These are phyloP conservation scores for Colossoma macropomum DNA, from an alignment of 2,113 vertebrate genomes.

Conservation along the genomic window DNA sequence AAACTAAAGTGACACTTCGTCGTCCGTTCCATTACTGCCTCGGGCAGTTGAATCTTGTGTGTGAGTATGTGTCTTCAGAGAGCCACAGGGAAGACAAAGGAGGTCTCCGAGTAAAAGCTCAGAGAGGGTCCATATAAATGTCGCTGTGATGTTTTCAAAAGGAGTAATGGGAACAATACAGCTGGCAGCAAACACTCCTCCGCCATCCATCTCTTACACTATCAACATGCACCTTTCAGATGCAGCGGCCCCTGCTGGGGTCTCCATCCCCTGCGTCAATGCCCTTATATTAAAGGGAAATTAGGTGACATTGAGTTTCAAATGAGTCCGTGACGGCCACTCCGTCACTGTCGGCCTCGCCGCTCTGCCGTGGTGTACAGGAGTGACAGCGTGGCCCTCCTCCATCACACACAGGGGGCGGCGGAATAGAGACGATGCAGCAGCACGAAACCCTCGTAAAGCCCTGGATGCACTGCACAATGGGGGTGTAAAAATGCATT, in stretches of 20 bases:
- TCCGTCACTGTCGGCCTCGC: conserved; percentile 63
- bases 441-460: not conserved
- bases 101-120: conserved; percentile 50
- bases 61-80: conserved; percentile 37
- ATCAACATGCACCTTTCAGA: conserved; percentile 62
- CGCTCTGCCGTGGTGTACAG: not conserved
- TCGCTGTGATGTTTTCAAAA: conserved; percentile 55
- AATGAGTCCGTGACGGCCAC: conserved; percentile 64
- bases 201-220: conserved; percentile 63
- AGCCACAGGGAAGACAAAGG: conserved; percentile 37
- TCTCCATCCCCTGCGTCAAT: conserved; percentile 51
- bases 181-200: conserved; percentile 55
- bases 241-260: conserved; percentile 61
- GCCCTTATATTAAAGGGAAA: conserved; percentile 64
- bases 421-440: not conserved
- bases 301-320: conserved; percentile 71
- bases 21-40: not conserved
- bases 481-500: not conserved
- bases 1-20: not conserved
- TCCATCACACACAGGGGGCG: not conserved
- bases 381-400: conserved; percentile 41
- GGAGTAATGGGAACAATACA: conserved; percentile 58
- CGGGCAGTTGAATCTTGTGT: not conserved
- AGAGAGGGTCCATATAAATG: conserved; percentile 60
- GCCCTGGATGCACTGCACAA: not conserved